A percentile compares a stretch with the other conserved stretches of the same genome.
phyloP scores from a whole-genome alignment of 2,797 vertebrate genomes.

The Triplophysa bombifrons region DNA sequence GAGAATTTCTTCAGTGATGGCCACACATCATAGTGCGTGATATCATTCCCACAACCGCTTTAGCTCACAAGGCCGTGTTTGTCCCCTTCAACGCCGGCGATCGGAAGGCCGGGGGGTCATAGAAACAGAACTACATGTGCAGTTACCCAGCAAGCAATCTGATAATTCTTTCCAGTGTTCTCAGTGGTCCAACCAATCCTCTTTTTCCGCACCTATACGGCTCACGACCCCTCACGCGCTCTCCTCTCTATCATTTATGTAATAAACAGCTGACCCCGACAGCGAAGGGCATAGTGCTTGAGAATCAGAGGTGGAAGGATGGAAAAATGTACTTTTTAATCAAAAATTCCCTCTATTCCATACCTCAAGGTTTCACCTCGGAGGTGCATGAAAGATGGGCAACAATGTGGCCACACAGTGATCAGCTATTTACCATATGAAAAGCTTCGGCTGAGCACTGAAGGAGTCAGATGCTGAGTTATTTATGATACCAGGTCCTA shows the following conservation, averaged over 20 bases:
- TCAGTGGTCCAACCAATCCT: background rate
- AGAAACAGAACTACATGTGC: slow-evolving; percentile 20
- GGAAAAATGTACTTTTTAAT: slow-evolving; percentile 82
- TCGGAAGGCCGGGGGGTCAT: slow-evolving; percentile 6
- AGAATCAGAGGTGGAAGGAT: slow-evolving; percentile 54
- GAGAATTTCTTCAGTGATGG: slow-evolving; percentile 14
- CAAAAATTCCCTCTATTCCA: slow-evolving; percentile 82
- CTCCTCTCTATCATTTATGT: slow-evolving; percentile 73
- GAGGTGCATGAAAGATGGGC: slow-evolving; percentile 81
- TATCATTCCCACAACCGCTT: slow-evolving; percentile 5
- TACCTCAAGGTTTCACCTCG: slow-evolving; percentile 82
- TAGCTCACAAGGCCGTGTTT: slow-evolving; percentile 29
- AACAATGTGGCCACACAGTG: slow-evolving; percentile 81
- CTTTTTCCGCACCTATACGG: slow-evolving; percentile 37
- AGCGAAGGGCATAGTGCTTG: slow-evolving; percentile 64
- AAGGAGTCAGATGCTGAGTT: slow-evolving; percentile 77
- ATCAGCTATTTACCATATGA: slow-evolving; percentile 87
- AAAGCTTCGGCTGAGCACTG: slow-evolving; percentile 76
- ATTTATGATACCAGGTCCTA: slow-evolving; percentile 81
- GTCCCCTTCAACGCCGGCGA: slow-evolving; percentile 23
- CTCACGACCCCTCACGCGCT: slow-evolving; percentile 57
- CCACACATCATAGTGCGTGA: slow-evolving; percentile 32
- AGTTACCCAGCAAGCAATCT: slow-evolving; percentile 31
- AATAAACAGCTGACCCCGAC: slow-evolving; percentile 78
- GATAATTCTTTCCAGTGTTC: slow-evolving; percentile 28